These are phyloP conservation scores for Physocephala rufipes DNA, from an alignment of 2,888 invertebrate genomes.

Conservation along the genomic window DNA sequence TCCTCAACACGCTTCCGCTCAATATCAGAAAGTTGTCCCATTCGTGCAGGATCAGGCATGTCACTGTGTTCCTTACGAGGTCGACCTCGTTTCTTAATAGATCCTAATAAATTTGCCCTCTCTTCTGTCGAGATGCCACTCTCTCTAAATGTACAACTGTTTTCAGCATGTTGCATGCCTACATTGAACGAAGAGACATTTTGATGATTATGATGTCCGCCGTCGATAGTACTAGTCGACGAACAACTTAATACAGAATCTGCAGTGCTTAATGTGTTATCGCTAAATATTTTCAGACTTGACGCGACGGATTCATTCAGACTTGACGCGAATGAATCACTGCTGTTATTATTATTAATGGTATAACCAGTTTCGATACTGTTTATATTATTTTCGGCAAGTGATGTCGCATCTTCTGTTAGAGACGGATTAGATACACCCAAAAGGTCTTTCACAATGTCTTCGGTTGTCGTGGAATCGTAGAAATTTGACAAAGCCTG, in stretches of 20 bases:
- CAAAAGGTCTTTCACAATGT: slow-evolving; percentile 19
- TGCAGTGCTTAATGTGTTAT: neutral
- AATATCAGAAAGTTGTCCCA: slow-evolving; percentile 50
- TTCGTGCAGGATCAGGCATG: slow-evolving; percentile 52
- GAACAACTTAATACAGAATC: slow-evolving; percentile 11
- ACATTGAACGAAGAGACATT: slow-evolving; percentile 51
- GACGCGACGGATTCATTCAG: slow-evolving; percentile 13
- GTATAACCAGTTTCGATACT: slow-evolving; percentile 39
- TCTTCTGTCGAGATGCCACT: slow-evolving; percentile 49
- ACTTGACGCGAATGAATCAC: slow-evolving; percentile 36
- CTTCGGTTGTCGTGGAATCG: slow-evolving; percentile 10
- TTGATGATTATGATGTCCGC: slow-evolving; percentile 50
- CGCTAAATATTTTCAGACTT: slow-evolving; percentile 30
- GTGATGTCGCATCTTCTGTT: neutral
- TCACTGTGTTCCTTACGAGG: slow-evolving; percentile 62
- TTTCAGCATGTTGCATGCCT: slow-evolving; percentile 44
- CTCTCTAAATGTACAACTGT: slow-evolving; percentile 52
- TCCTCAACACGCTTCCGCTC: slow-evolving; percentile 55
- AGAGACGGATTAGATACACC: slow-evolving; percentile 10
- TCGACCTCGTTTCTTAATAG: slow-evolving; percentile 54
- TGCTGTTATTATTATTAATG: slow-evolving; percentile 43
- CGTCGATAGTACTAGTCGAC: slow-evolving; percentile 36
- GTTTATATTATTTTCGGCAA: slow-evolving; percentile 29
- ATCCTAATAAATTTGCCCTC: slow-evolving; percentile 22
- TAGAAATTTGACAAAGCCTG: neutral